Conservation (phyloP, 2,797 vertebrate genomes). For the Triplophysa yarkandensis region DNA sequence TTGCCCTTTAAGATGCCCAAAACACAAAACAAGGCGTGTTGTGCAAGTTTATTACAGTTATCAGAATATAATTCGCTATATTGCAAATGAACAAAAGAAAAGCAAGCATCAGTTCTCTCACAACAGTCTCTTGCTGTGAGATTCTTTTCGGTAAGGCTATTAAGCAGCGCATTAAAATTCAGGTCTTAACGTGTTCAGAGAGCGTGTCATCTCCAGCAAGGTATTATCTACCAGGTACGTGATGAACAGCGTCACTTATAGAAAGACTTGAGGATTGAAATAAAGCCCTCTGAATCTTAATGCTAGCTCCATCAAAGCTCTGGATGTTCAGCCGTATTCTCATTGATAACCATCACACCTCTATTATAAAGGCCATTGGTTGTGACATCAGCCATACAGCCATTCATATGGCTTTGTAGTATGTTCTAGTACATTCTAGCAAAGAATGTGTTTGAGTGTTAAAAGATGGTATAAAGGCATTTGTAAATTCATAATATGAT, state of each 20-base stretch:
- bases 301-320: slow-evolving; percentile 21
- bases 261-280: slow-evolving; percentile 1
- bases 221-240: slow-evolving; percentile 28
- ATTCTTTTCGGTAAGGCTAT: not conserved
- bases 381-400: slow-evolving; percentile 11
- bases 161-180: slow-evolving; percentile 16
- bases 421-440: not conserved
- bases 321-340: not conserved
- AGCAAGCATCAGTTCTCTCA: not conserved
- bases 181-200: slow-evolving; percentile 9
- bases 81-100: not conserved
- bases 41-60: slow-evolving; percentile 58
- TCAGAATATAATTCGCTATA: not conserved
- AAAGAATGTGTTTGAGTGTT: not conserved
- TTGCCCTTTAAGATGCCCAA: slow-evolving; percentile 26
- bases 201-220: not conserved
- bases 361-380: not conserved
- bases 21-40: slow-evolving; percentile 60
- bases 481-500: not conserved
- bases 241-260: slow-evolving; percentile 14
- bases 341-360: slow-evolving; percentile 24
- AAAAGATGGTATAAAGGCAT: not conserved
- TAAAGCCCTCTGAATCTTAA: slow-evolving; percentile 21
- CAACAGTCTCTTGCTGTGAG: not conserved
- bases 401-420: not conserved